Evolutionary conservation across 2,797 vertebrate species (phyloP).

Genomic region (Molothrus ater): DNA sequence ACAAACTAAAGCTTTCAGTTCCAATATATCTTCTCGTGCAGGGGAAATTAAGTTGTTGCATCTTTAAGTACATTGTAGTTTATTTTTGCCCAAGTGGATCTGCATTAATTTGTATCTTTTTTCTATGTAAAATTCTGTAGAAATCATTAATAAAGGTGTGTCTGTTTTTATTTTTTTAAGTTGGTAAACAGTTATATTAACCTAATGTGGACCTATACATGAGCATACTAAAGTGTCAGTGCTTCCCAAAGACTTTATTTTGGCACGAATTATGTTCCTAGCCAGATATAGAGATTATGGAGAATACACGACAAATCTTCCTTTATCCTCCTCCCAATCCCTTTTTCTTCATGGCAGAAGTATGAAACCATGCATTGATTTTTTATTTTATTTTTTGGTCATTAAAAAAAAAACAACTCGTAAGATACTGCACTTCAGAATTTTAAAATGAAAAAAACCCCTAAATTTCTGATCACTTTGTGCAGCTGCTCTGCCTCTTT

Average conservation of each 20-base stretch:
- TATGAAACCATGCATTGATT: neutral
- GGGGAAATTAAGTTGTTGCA: constrained; percentile 84
- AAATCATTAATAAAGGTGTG: constrained; percentile 78
- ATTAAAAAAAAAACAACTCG: neutral
- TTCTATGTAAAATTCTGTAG: constrained; percentile 78
- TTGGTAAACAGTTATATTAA: constrained; percentile 68
- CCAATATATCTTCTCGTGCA: constrained; percentile 83
- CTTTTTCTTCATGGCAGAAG: neutral
- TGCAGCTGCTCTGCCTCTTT: constrained; percentile 43
- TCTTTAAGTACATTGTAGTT: constrained; percentile 80
- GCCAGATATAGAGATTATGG: constrained; percentile 37
- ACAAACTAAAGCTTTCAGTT: constrained; percentile 82
- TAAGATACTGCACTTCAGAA: constrained; percentile 25
- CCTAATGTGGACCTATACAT: constrained; percentile 48
- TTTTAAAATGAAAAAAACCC: neutral
- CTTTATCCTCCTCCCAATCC: neutral
- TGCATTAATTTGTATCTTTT: constrained; percentile 73
- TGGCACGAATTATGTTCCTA: constrained; percentile 64
- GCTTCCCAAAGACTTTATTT: constrained; percentile 69
- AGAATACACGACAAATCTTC: constrained; percentile 26
- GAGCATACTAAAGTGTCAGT: constrained; percentile 52
- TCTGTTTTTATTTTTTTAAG: constrained; percentile 69
- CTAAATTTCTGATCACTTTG: constrained; percentile 1
- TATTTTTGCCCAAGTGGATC: constrained; percentile 77
- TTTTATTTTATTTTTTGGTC: neutral